A percentile compares a stretch with the other conserved stretches of the same genome.
Conservation (phyloP, 2,888 invertebrate species). For the Noctua janthe region DNA sequence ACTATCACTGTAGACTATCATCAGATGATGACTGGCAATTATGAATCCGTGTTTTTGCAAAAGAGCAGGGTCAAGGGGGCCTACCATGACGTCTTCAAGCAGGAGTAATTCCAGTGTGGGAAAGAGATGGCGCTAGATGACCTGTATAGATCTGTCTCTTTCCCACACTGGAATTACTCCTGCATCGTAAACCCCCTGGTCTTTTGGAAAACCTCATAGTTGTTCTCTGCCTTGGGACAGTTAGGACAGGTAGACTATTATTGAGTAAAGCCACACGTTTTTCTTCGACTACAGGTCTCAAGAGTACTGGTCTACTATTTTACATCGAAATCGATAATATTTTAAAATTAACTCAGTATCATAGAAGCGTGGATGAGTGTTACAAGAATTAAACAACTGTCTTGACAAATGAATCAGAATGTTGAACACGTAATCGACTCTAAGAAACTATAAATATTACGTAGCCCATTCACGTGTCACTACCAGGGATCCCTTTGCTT, state of each 20-base stretch:
- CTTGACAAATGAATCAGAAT: neutral
- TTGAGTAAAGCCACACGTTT: neutral
- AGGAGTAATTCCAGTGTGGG: too few relatives aligned
- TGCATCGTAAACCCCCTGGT: too few relatives aligned
- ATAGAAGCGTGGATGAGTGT: neutral
- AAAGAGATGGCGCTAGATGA: too few relatives aligned
- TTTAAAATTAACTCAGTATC: neutral
- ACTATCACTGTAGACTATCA: too few relatives aligned
- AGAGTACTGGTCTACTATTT: neutral
- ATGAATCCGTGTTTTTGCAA: neutral
- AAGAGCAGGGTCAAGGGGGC: too few relatives aligned
- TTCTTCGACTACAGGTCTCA: too few relatives aligned
- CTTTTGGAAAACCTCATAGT: neutral
- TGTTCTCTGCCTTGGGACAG: neutral
- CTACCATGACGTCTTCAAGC: too few relatives aligned
- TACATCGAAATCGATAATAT: neutral
- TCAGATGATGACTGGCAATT: too few relatives aligned
- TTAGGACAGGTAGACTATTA: neutral
- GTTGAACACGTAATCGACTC: neutral
- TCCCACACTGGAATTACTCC: too few relatives aligned
- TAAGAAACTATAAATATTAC: neutral
- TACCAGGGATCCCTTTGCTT: neutral
- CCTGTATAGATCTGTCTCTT: too few relatives aligned
- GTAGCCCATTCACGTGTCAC: neutral
- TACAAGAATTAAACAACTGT: neutral